Evolutionary conservation across 2,797 vertebrate species (phyloP).

Genomic region (Pangasius krempfi): DNA sequence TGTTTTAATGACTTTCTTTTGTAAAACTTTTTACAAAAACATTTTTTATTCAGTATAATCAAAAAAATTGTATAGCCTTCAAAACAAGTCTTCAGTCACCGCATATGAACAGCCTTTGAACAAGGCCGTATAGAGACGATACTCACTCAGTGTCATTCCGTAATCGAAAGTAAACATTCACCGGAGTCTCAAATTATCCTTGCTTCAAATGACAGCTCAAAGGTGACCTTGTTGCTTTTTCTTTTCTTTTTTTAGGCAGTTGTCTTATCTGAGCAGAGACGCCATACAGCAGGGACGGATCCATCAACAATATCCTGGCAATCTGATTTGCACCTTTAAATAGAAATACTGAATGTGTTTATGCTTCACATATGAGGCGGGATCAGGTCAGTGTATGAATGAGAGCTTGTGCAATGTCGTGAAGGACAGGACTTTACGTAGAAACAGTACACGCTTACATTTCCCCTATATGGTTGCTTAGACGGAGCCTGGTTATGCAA

Average conservation of each 20-base stretch:
- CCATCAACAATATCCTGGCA: constrained; percentile 2
- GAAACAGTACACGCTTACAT: constrained; percentile 25
- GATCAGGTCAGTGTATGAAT: constrained; percentile 25
- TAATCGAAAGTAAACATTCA: constrained; percentile 44
- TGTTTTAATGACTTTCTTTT: background rate
- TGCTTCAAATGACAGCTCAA: constrained; percentile 20
- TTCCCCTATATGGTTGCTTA: constrained; percentile 28
- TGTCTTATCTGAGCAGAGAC: constrained; percentile 20
- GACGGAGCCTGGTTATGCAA: constrained; percentile 38
- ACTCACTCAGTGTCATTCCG: constrained; percentile 51
- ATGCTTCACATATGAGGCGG: background rate
- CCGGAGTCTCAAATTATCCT: constrained; percentile 19
- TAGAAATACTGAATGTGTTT: constrained; percentile 31
- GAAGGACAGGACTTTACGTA: constrained; percentile 37
- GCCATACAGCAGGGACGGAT: constrained; percentile 26
- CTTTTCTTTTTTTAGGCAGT: background rate
- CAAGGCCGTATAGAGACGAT: constrained; percentile 49
- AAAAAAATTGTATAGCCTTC: background rate
- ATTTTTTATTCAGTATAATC: background rate
- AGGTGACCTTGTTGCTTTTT: constrained; percentile 35
- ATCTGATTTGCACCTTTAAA: constrained; percentile 31
- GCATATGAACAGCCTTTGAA: constrained; percentile 53
- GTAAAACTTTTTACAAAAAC: background rate
- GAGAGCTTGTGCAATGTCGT: constrained; percentile 8
- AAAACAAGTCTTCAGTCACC: background rate